These are phyloP conservation scores for Linhomoeus sp. DNA, from an alignment of 2,888 invertebrate species.

Conservation along the genomic window DNA sequence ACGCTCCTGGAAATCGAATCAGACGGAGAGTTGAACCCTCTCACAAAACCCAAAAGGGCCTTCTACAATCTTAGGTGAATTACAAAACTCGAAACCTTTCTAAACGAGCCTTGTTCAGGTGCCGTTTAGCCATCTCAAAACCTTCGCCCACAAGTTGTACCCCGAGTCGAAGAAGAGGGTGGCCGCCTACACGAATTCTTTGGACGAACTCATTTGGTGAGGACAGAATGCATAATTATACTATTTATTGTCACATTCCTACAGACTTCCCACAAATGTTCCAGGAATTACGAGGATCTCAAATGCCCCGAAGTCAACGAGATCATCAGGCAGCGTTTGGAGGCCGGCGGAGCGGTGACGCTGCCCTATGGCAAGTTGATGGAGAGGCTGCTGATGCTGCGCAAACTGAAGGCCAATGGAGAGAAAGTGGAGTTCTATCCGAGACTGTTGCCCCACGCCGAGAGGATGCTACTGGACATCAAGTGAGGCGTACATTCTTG, in stretches of 20 bases:
- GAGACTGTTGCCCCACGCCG: constrained; percentile 18
- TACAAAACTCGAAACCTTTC: no score
- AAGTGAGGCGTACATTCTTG: constrained; percentile 16
- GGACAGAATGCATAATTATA: constrained; percentile 1
- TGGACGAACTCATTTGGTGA: constrained; percentile 28
- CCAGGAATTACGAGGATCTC: constrained; percentile 30
- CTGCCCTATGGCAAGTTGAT: constrained; percentile 29
- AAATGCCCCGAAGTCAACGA: constrained; percentile 21
- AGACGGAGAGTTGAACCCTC: no score
- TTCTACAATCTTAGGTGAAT: no score
- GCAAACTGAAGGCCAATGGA: neutral
- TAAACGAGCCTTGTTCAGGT: constrained; percentile 21
- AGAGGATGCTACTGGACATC: constrained; percentile 19
- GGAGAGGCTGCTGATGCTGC: constrained; percentile 25
- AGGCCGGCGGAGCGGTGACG: constrained; percentile 17
- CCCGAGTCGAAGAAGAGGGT: constrained; percentile 23
- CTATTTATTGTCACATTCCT: no score
- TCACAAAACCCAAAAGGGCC: no score
- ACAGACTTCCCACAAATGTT: neutral
- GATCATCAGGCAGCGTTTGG: constrained; percentile 19
- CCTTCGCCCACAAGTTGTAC: constrained; percentile 12
- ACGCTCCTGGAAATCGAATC: no score
- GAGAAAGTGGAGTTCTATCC: constrained; percentile 13
- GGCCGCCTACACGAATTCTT: constrained; percentile 19
- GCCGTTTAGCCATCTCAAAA: constrained; percentile 14